These are phyloP conservation scores for Leptodactylus fuscus DNA, from an alignment of 2,113 vertebrate species.

Conservation along the genomic window DNA sequence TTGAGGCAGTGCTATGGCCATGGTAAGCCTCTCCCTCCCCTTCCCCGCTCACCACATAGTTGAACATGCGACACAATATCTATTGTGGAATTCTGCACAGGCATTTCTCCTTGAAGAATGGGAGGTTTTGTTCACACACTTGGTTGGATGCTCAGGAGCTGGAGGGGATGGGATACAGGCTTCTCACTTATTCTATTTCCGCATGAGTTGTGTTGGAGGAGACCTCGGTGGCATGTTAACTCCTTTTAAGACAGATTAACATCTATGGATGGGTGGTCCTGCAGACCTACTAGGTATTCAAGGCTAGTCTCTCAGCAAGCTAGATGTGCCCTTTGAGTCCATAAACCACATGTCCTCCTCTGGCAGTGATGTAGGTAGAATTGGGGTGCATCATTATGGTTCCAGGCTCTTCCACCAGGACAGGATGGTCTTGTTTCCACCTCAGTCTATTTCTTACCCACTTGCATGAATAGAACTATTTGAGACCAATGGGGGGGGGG, in stretches of 20 bases:
- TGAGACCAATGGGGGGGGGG: no score
- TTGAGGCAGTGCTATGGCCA: background rate
- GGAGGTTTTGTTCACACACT: background rate
- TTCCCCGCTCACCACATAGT: background rate
- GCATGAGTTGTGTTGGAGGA: background rate
- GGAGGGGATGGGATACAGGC: background rate
- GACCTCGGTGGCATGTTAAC: background rate
- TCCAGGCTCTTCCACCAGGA: no score
- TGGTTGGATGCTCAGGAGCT: background rate
- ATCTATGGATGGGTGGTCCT: background rate
- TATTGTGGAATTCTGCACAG: slow-evolving; percentile 11
- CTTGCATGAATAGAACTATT: no score
- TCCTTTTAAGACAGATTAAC: background rate
- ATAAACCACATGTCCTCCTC: background rate
- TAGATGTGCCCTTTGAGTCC: background rate
- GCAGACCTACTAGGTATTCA: background rate
- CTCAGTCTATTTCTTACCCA: no score
- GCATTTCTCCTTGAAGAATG: slow-evolving; percentile 15
- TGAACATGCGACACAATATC: slow-evolving; percentile 22
- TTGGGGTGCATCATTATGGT: no score
- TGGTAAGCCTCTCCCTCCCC: background rate
- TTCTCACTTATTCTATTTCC: background rate
- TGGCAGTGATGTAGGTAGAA: background rate
- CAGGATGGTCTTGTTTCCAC: no score
- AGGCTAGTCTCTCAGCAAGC: background rate